A percentile compares a stretch with the other conserved stretches of the same genome.
These are phyloP conservation scores for Sorex fumeus DNA, from an alignment of 2,113 vertebrate genomes.

Conservation along the genomic window DNA sequence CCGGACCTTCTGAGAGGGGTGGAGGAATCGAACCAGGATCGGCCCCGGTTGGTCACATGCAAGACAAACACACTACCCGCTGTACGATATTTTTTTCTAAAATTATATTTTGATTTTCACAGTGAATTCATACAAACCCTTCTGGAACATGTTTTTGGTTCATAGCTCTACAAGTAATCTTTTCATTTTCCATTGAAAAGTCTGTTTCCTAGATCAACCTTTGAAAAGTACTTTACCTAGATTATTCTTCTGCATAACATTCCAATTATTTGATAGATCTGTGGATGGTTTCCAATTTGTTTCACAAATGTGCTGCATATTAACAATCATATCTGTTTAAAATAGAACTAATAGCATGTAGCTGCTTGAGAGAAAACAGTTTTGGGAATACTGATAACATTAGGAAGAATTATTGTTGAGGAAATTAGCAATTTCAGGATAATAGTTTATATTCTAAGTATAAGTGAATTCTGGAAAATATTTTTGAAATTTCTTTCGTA, in stretches of 20 bases:
- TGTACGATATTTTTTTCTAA: conserved; percentile 18
- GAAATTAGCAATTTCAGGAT: conserved; percentile 57
- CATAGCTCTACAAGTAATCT: conserved; percentile 62
- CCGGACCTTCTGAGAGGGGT: too few species aligned
- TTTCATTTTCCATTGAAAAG: conserved; percentile 63
- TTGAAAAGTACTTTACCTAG: conserved; percentile 60
- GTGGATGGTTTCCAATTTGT: conserved; percentile 65
- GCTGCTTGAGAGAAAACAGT: conserved; percentile 35
- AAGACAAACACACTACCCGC: too few species aligned
- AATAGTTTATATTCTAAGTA: conserved; percentile 44
- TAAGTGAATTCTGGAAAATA: conserved; percentile 52
- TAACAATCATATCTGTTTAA: conserved; percentile 69
- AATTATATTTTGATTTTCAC: conserved; percentile 72
- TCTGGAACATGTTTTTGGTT: conserved; percentile 72
- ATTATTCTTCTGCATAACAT: conserved; percentile 68
- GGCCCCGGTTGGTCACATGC: too few species aligned
- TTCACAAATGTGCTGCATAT: conserved; percentile 63
- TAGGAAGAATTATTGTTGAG: conserved; percentile 61
- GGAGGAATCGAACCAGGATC: too few species aligned
- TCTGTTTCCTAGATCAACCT: background rate
- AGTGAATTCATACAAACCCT: conserved; percentile 68
- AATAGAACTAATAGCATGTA: conserved; percentile 59
- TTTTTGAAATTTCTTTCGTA: background rate
- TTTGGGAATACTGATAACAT: conserved; percentile 63
- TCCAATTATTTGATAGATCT: conserved; percentile 77